Percentiles rank a stretch among this genome's conserved stretches.
Conservation (phyloP, 2,113 vertebrate species). For the Gymnarchus niloticus region DNA sequence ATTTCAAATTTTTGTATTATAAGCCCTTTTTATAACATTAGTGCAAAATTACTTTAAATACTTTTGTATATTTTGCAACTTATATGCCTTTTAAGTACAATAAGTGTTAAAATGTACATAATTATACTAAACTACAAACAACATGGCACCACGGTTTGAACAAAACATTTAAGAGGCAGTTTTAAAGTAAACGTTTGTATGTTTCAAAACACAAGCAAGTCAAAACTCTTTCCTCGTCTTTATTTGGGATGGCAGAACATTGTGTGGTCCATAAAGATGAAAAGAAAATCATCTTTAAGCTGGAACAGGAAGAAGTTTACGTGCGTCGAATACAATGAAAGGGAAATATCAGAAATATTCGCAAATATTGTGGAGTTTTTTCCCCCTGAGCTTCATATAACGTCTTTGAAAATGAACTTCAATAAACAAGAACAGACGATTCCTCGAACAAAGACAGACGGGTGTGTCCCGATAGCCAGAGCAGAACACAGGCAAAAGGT, state of each 20-base stretch:
- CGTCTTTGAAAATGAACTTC: background rate
- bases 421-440: conserved; percentile 13
- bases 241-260: background rate
- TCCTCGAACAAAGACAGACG: background rate
- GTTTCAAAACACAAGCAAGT: background rate
- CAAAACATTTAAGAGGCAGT: background rate
- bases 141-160: background rate
- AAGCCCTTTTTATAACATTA: background rate
- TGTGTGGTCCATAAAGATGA: background rate
- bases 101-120: background rate
- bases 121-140: background rate
- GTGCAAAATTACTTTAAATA: background rate
- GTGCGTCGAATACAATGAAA: background rate
- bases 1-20: background rate
- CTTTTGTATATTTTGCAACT: background rate
- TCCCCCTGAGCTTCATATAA: background rate
- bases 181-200: background rate
- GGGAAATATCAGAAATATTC: background rate
- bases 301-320: background rate
- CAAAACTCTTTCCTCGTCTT: no score
- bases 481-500: background rate
- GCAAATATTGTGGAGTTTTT: conserved; percentile 7
- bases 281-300: conserved; percentile 7
- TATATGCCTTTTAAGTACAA: background rate
- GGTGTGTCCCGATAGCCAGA: background rate